Percentiles rank a stretch among this genome's conserved stretches.
These are phyloP conservation scores for Dicentrarchus labrax DNA, from an alignment of 2,113 vertebrate genomes.

Conservation along the genomic window DNA sequence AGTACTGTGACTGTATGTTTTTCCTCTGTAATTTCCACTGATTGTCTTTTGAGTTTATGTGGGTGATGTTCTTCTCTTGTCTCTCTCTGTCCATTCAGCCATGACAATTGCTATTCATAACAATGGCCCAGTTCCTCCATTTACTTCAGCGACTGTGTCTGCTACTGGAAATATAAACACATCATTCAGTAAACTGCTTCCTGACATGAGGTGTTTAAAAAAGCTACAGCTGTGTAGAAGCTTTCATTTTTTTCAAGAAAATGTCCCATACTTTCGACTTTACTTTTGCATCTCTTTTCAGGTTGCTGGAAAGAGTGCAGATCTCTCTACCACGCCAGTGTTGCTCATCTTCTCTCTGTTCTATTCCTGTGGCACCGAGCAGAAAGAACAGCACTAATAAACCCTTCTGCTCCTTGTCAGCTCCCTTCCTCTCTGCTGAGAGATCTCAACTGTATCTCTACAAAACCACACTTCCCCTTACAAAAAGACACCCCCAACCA, in stretches of 20 bases:
- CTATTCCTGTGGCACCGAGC: constrained; percentile 44
- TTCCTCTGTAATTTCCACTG: not conserved
- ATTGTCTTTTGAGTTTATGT: not conserved
- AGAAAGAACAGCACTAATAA: constrained; percentile 59
- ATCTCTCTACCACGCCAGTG: not conserved
- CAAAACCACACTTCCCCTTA: not conserved
- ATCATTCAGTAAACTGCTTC: not conserved
- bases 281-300: constrained; percentile 2
- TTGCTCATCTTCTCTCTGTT: constrained; percentile 17
- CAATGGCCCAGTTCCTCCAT: not conserved
- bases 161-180: not conserved
- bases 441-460: constrained; percentile 48
- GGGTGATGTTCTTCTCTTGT: not conserved
- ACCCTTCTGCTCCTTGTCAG: constrained; percentile 37
- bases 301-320: not conserved
- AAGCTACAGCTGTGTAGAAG: not conserved
- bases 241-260: constrained; percentile 9
- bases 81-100: not conserved
- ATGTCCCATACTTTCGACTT: not conserved
- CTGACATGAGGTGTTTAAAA: not conserved
- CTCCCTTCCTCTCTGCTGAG: constrained; percentile 29
- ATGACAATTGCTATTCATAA: not conserved
- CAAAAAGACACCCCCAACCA: constrained; percentile 13
- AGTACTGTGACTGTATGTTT: too few species aligned
- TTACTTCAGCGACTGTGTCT: not conserved